Evolutionary conservation across 2,113 vertebrate genomes (phyloP), one percentile per base, ranked within the genome.

Genomic region (Leptocoma aspasia): DNA sequence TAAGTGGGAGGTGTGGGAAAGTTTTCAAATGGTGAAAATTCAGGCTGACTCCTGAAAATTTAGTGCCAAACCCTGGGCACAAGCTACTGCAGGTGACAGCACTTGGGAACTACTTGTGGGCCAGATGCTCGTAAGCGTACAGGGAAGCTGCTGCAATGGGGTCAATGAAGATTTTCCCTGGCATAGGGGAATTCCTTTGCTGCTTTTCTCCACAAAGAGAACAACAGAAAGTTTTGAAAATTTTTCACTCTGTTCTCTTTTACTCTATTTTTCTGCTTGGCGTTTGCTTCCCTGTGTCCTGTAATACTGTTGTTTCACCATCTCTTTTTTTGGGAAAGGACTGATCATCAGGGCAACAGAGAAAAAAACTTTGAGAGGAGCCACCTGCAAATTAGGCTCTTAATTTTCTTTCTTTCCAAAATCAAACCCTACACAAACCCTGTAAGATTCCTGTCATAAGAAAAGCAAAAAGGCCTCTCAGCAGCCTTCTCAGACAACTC

Each of bases 51-150:
- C 1, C 1, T 33, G 24, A 69, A 52, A 33, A 5, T 9, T 57
- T 33, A 18, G 33, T 45, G 39, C 22, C 24, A 44, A 72, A n/a
- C 12, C 15, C 24, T 2, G 1, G n/a, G 64, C 52, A 37, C 35
- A 66, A 82, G 6, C 4, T 64, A 3, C 45, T 79, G 49, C 53
- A 64, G 69, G 33, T 80, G 41, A 24, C 41, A 64, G 26, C 28
- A 65, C 3, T 5, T 0, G 1, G 41, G 19, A 83, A 27, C 24
- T 49, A n/a, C 31, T 41, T 4, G 2, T 27, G 68, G 49, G 19
- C 12, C 50, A 73, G 19, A 39, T 80, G 47, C 26, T 59, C 42
- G 23, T 26, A 66, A 41, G 50, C 13, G 30, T n/a, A 85, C 57
- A 5, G 7, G 63, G 89, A 94, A 69, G 37, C 64, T 92, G 47